Base-by-base conservation (phyloP, 2,113 vertebrate species). In the Austrofundulus limnaeus region DNA sequence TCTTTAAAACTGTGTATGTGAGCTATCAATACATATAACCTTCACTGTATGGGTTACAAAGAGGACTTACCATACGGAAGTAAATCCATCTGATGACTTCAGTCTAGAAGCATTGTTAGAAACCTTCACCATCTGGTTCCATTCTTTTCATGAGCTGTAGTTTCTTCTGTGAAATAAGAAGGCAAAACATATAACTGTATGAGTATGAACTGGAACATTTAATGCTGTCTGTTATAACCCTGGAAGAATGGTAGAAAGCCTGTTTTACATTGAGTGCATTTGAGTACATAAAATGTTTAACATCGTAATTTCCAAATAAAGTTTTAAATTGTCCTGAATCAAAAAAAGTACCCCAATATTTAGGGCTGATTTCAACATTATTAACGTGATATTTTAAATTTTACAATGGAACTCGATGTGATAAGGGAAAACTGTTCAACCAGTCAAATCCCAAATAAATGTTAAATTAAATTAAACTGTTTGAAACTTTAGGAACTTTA, bases 111-210 rank as follows among this genome's bases (percentile, higher is more conserved):
- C 6, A 34, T n/a, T 9, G 5, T 34, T 34, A 5, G 1, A 34
- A 74, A 81, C 78, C 74, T 81, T 51, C 64, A 9, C 65, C 62
- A 61, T 60, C 73, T 71, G 60, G 23, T 74, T 61, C 75, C 67
- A 54, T 84, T 74, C 72, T 82, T 67, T 77, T 72, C 82, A 76
- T 64, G 67, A 83, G 79, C 65, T 56, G 75, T 64, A 45, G 78
- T 70, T 84, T 85, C 78, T 75, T 82, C 84, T 88, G 81, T 77
- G 82, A 88, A 90, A 89, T 86, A 78, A 85, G 73, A 88, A 91
- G n/a, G n/a, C n/a, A n/a, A n/a, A n/a, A 72, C 80, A 83, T 87
- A 87, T 80, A 61, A 72, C 39, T 48, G 72, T 76, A 72, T 77
- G 80, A 61, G 82, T 66, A 70, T 74, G 78, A 89, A 86, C 67